These are phyloP conservation scores for Dusona sp. DNA, from an alignment of 2,888 invertebrate species.

Conservation along the genomic window DNA sequence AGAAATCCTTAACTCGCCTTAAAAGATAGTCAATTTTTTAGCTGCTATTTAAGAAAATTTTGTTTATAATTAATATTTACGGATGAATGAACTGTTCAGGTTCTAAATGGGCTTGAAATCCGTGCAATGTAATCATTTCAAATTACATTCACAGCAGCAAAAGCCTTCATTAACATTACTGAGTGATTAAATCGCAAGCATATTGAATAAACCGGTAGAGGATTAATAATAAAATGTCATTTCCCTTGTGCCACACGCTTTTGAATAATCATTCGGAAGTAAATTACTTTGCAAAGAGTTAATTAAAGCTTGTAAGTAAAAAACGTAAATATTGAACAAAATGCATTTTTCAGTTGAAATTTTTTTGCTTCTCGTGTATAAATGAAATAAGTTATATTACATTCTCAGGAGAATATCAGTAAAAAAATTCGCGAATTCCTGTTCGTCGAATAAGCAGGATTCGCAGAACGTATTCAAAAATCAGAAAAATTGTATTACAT, in stretches of 20 bases:
- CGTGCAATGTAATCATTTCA: neutral
- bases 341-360: neutral
- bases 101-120: neutral
- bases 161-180: neutral
- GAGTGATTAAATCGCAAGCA: neutral
- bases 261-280: neutral
- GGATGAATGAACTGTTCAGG: neutral
- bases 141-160: neutral
- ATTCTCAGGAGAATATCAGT: slow-evolving; percentile 1
- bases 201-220: neutral
- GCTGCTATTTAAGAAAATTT: neutral
- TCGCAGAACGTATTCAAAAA: slow-evolving; percentile 75
- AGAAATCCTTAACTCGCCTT: neutral
- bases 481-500: slow-evolving; percentile 26
- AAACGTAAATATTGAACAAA: neutral
- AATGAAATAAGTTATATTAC: neutral
- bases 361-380: neutral
- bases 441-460: slow-evolving; percentile 77
- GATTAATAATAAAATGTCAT: neutral
- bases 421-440: slow-evolving; percentile 74
- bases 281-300: neutral
- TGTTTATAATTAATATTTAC: no score
- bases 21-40: neutral
- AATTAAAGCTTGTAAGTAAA: neutral
- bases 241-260: neutral